Base-by-base conservation (phyloP, 2,888 invertebrate genomes). In the Saturnia japonica region DNA sequence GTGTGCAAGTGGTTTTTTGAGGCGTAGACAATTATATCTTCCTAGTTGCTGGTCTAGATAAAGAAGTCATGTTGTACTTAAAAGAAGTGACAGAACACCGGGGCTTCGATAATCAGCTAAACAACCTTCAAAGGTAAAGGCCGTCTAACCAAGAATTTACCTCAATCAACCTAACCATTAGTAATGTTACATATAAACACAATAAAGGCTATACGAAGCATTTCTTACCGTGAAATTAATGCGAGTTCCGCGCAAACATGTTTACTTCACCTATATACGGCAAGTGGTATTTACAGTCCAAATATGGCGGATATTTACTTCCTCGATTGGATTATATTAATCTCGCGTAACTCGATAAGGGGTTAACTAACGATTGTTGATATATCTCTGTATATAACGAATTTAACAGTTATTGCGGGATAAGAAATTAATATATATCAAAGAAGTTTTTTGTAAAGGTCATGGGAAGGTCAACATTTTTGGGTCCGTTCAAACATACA, bases 301-400 rank as follows among this genome's bases (percentile, higher is more conserved):
- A 64, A 64, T 64, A 64, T 40, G 64, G 64, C 40, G 16, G 64
- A 64, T 40, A 40, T 40, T 7, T 64, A 40, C 64, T 64, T 64
- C 64, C 64, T 64, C 16, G 64, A 64, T 64, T 2, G 40, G 40
- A 40, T 9, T 64, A 7, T 7, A 16, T 64, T 64, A 40, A 64
- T 64, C 64, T 11, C 40, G 25, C n/a, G 64, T 64, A 64, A 64
- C 64, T 64, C 34, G 64, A 64, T 40, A 64, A 64, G 64, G 64
- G 40, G 1, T 64, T 34, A 62, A 40, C 64, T 57, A 25, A 19
- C 9, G 25, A 57, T 57, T 57, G 25, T 25, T 25, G 57, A 25
- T 57, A 57, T 57, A 2, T 25, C 57, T 57, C 1, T 57, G 9
- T 57, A 11, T 57, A 25, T 25, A 57, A 3, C 14, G 2, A 25